Base-by-base conservation (phyloP, 2,113 vertebrate species). In the Corythornis cristatus region DNA sequence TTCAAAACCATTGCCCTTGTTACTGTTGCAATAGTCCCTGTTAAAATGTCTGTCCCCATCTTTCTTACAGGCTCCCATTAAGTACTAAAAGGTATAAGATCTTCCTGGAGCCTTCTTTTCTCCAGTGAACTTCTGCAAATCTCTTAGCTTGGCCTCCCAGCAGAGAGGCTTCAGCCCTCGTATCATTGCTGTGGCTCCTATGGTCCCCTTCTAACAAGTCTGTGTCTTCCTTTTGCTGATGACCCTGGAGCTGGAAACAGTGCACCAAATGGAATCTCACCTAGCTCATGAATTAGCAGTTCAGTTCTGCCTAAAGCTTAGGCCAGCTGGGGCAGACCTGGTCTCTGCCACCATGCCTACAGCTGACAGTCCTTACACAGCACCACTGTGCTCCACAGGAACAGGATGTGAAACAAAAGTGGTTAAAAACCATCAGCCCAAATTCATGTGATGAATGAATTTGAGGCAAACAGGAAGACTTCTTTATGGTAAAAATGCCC, bases 341-440 rank as follows among this genome's bases (percentile, higher is more conserved):
- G 48, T 53, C 66, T 28, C 31, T 35, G 15, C 28, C 2, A 2
- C 16, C 1, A 6, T 60, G 40, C 23, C 35, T 43, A 66, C 46
- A 3, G 8, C 68, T 9, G n/a, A 15, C 83, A 85, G 79, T 64
- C 62, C 74, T 66, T 16, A 20, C 1, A 0, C 76, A 87, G 78
- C 50, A 5, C 62, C 0, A 0, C 4, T 0, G 25, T 1, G 21
- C 53, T 15, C 73, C 15, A 2, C 8, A 0, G 77, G 28, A 76
- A 80, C 83, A 95, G 92, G 95, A 96, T 87, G 91, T 92, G 92
- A 57, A 48, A 70, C 60, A 73, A 45, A 51, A 33, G 92, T 64
- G 71, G 89, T 92, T 73, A 83, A 79, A 90, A 92, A 19, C 54
- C 74, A 88, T 62, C 60, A 7, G 51, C 82, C 54, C 42, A 80